These are phyloP conservation scores for Xerus rutilus DNA, from an alignment of 2,797 vertebrate species.

Conservation along the genomic window DNA sequence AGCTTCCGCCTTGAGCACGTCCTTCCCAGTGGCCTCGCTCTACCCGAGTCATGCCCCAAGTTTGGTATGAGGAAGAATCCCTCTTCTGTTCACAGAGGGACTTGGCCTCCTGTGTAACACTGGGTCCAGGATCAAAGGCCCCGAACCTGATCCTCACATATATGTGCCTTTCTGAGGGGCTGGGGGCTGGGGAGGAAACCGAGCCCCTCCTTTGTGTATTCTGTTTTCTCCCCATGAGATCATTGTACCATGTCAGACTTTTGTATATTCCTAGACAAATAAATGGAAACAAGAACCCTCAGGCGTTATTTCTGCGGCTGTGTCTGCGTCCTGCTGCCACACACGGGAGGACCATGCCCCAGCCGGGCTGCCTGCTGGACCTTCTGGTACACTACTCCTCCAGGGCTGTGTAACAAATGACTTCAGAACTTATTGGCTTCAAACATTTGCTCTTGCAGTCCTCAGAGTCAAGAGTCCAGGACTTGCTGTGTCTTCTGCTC, in stretches of 20 bases:
- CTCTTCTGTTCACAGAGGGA: not conserved
- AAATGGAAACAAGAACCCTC: slow-evolving; percentile 72
- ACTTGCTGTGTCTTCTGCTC: not conserved
- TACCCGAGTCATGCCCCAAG: not conserved
- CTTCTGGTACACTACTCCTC: not conserved
- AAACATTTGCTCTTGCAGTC: not conserved
- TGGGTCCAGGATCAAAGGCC: not conserved
- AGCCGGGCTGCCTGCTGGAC: too few relatives aligned
- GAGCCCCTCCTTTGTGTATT: slow-evolving; percentile 9
- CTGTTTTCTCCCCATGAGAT: slow-evolving; percentile 80
- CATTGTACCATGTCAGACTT: slow-evolving; percentile 75
- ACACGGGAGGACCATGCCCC: not conserved
- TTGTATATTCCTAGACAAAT: slow-evolving; percentile 88
- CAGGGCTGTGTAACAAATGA: not conserved
- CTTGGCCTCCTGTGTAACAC: not conserved
- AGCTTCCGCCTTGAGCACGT: not conserved
- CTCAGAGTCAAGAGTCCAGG: not conserved
- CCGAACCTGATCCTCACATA: not conserved
- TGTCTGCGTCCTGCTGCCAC: not conserved
- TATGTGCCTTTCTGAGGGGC: slow-evolving; percentile 73
- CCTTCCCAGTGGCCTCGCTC: not conserved
- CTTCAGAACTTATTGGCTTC: not conserved
- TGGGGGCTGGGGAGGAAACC: slow-evolving; percentile 6
- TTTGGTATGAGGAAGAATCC: not conserved
- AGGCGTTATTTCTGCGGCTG: not conserved